Evolutionary conservation across 1,140 invertebrate genomes (phyloP), one percentile per base, ranked within the genome.

Genomic region (Trachelipus rathkii): DNA sequence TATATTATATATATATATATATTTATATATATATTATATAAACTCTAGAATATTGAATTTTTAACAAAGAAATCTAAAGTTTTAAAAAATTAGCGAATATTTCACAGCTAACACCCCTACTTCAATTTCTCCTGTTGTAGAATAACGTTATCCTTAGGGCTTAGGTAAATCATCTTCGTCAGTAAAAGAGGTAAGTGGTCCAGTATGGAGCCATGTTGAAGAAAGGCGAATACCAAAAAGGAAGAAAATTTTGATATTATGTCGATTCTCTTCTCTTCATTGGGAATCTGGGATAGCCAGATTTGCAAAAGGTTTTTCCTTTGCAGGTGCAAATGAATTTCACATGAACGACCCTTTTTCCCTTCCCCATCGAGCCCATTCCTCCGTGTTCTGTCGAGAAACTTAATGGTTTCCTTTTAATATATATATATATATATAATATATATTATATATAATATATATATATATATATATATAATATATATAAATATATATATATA

Each of bases 191-290:
- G 87, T 95, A 95, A 78, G 92, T 94, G 82, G 91, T 93, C 95
- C 95, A 97, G 87, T 97, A 96, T n/a, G n/a, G n/a, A 85, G 93
- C 90, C 85, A 95, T 87, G 87, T 96, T 97, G 90, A 96, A 96
- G 83, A 96, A n/a, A 88, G 77, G 94, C 93, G 87, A 97, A 96
- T 73, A 95, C 92, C 83, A 95, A 89, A 67, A 95, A 95, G 87
- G 96, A 96, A 83, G 93, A 92, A 86, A 95, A 94, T 84, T 95
- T 87, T 78, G 93, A 95, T 86, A 96, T 94, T 87, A 96, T 95
- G 86, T 96, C 95, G 86, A 97, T 96, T 84, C 94, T 89, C 89
- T 96, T 96, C 93, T 95, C 84, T 91, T 89, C 82, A 92, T 93
- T 73, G 92, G 92, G 86, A 94, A 96, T 88, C 95, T 95, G n/a